A percentile compares a stretch with the other conserved stretches of the same genome.
phyloP scores from a whole-genome alignment of 64 coral and sea anemone genomes.

The Platygyra sinensis region DNA sequence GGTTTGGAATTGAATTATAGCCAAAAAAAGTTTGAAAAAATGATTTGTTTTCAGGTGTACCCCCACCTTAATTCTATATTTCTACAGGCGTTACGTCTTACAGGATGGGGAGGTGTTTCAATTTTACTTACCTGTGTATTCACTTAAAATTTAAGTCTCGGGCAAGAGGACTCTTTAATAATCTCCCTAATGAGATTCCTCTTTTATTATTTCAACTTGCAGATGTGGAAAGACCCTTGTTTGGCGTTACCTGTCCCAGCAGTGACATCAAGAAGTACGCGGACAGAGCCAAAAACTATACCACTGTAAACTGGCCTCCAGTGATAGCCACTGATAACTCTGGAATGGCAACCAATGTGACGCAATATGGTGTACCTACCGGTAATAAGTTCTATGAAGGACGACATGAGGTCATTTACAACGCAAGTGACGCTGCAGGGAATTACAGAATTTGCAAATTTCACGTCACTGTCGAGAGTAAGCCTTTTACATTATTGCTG shows the following conservation, averaged over 20 bases:
- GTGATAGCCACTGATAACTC: constrained; percentile 62
- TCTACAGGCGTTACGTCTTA: too few relatives aligned
- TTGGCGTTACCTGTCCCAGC: constrained; percentile 33
- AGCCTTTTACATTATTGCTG: neutral
- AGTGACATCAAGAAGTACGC: constrained; percentile 10
- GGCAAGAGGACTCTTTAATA: too few relatives aligned
- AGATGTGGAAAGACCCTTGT: constrained; percentile 56
- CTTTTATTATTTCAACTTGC: too few relatives aligned
- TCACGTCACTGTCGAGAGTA: constrained; percentile 57
- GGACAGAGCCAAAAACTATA: constrained; percentile 26
- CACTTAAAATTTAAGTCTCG: too few relatives aligned
- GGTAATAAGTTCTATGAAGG: constrained; percentile 25
- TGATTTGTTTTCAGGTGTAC: too few relatives aligned
- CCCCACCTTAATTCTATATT: too few relatives aligned
- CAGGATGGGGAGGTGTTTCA: too few relatives aligned
- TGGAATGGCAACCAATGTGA: neutral
- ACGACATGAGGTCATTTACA: constrained; percentile 24
- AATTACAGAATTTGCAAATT: constrained; percentile 49
- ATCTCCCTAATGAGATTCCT: too few relatives aligned
- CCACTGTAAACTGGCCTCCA: constrained; percentile 18
- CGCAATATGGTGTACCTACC: neutral
- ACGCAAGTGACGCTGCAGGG: constrained; percentile 48
- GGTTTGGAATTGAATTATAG: too few relatives aligned
- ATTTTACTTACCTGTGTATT: too few relatives aligned
- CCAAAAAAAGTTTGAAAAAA: too few relatives aligned